Evolutionary conservation across 2,797 vertebrate species (phyloP), one percentile per base, ranked within the genome.

Genomic region (Macrochelys suwanniensis): DNA sequence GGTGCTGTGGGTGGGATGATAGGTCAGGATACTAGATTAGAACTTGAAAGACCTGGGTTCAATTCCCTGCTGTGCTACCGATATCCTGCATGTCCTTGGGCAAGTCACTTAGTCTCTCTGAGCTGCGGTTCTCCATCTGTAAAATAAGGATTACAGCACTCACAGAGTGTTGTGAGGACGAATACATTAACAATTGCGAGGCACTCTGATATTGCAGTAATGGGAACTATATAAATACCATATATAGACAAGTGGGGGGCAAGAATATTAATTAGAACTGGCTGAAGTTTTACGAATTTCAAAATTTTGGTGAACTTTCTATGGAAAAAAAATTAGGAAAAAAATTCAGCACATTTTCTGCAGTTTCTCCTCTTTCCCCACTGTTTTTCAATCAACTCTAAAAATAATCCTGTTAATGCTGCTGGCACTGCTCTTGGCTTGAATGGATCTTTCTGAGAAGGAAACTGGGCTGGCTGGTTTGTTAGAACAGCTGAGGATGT

Each of bases 361-460:
- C 42, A 28, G 47, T 19, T 5, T 23, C 59, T 8, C 3, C 10
- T 1, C 5, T 17, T 26, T 47, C 21, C 19, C 33, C n/a, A 28
- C 26, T 25, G 37, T 28, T 61, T 65, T 47, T n/a, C 54, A 47
- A 3, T 26, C 7, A 0, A 0, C 17, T 12, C 65, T 54, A 7
- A 50, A 5, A 3, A 1, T 0, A 15, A 86, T 83, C 23, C 87
- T 21, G 13, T 1, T 17, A 42, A 28, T 61, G 28, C 49, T 81
- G 71, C 54, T 82, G 15, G 80, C 26, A 17, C 80, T 6, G 16
- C 54, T n/a, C 80, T 57, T 13, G 54, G 2, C 13, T 0, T 1
- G 76, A 57, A 45, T 28, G 6, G 74, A 17, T 31, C 45, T 77
- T 77, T 31, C 47, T 49, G 74, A 17, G 0, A 2, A 1, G 12